Percentiles rank a stretch among this genome's conserved stretches.
phyloP scores from a whole-genome alignment of 2,113 vertebrate genomes.

The Collichthys lucidus region DNA sequence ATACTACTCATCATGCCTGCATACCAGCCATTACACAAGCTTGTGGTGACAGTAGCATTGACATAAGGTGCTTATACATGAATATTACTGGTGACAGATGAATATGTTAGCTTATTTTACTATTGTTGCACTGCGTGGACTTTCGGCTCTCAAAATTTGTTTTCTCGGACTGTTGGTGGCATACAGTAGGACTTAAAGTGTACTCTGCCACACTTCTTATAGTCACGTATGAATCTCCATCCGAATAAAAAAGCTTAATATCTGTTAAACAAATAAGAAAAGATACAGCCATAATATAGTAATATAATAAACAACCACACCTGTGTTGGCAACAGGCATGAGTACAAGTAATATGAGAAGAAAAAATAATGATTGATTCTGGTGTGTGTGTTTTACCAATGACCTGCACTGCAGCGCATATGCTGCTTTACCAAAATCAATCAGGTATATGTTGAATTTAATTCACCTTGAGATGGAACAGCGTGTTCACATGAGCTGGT shows the following conservation, averaged over 20 bases:
- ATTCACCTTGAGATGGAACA: constrained; percentile 58
- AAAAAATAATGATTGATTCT: background rate
- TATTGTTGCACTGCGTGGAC: background rate
- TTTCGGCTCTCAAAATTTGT: constrained; percentile 4
- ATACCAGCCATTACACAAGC: constrained; percentile 33
- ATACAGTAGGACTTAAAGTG: background rate
- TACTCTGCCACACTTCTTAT: background rate
- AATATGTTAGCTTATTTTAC: constrained; percentile 47
- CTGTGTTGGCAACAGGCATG: background rate
- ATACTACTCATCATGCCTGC: constrained; percentile 29
- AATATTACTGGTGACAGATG: constrained; percentile 39
- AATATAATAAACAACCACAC: background rate
- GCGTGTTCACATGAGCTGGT: constrained; percentile 59
- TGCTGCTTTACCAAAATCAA: constrained; percentile 41
- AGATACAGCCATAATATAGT: background rate
- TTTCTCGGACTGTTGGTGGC: constrained; percentile 6
- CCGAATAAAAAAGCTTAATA: background rate
- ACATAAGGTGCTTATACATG: constrained; percentile 13
- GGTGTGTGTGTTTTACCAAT: background rate
- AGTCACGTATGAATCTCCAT: background rate
- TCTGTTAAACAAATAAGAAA: background rate
- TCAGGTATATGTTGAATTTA: constrained; percentile 57
- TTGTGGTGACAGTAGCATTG: constrained; percentile 33
- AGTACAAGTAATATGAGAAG: background rate
- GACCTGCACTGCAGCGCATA: constrained; percentile 2